Conservation (phyloP, 2,113 vertebrate species). For the Mormoops blainvillei region DNA sequence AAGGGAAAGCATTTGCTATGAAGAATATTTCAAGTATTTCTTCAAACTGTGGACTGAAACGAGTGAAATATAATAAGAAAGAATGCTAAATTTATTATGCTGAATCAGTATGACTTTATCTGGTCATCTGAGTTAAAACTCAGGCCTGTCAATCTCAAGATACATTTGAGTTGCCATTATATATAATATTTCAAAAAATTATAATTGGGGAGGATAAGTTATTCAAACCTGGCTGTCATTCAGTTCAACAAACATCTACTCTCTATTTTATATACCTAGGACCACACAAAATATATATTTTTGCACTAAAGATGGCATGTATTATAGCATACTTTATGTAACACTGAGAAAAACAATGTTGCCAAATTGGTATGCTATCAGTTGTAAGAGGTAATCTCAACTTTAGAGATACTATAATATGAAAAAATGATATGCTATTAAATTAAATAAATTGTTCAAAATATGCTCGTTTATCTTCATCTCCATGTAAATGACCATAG, state of each 20-base stretch:
- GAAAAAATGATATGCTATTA: background rate
- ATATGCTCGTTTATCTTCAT: background rate
- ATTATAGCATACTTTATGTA: background rate
- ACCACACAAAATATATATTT: too few relatives aligned
- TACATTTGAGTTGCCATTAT: background rate
- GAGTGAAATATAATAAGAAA: background rate
- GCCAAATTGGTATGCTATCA: background rate
- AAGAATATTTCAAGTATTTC: background rate
- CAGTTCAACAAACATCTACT: background rate
- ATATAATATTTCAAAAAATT: background rate
- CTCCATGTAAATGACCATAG: background rate
- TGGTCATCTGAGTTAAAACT: background rate
- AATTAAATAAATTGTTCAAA: background rate
- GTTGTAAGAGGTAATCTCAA: background rate
- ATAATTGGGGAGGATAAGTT: background rate
- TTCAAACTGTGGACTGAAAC: background rate
- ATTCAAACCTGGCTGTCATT: background rate
- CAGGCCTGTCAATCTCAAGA: background rate
- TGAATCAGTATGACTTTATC: too few relatives aligned
- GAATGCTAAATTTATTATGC: background rate
- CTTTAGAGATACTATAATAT: background rate
- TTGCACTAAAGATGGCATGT: background rate
- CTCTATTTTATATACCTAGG: accelerated
- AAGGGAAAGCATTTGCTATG: background rate
- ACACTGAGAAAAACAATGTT: background rate